Conservation (phyloP, 1,140 invertebrate species). For the Zelostemma sp. region DNA sequence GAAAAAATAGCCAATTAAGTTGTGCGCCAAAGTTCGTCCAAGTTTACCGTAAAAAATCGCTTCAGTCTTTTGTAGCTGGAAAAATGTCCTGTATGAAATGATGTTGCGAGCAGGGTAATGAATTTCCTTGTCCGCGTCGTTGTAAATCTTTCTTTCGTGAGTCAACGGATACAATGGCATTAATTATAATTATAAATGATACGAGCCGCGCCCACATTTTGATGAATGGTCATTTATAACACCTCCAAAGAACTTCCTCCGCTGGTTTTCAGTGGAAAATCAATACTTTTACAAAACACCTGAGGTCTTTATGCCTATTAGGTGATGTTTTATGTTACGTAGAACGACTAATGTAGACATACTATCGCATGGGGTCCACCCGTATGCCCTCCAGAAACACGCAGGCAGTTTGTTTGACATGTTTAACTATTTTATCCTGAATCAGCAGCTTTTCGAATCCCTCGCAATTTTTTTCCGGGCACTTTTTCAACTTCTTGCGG, state of each 20-base stretch:
- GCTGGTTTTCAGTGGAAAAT: constrained; percentile 25
- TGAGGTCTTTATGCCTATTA: constrained; percentile 40
- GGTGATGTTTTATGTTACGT: constrained; percentile 39
- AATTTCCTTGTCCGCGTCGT: too few species aligned
- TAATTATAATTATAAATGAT: constrained; percentile 6
- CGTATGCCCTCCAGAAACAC: too few species aligned
- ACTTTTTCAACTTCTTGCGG: too few species aligned
- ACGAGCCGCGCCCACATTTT: constrained; percentile 23
- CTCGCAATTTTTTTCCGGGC: not conserved
- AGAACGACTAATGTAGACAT: constrained; percentile 31
- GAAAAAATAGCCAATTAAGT: too few species aligned
- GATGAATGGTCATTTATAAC: constrained; percentile 10
- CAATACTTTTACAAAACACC: constrained; percentile 38
- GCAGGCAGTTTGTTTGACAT: constrained; percentile 8
- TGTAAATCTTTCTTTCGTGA: too few species aligned
- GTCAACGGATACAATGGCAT: constrained; percentile 5
- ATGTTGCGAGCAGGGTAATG: too few species aligned
- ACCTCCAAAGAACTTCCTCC: constrained; percentile 24
- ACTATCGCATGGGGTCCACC: constrained; percentile 9
- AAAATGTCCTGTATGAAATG: too few species aligned
- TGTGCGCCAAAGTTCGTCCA: too few species aligned
- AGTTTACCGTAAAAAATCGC: too few species aligned
- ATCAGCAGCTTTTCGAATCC: constrained; percentile 18
- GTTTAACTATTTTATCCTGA: constrained; percentile 5
- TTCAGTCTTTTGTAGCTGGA: too few species aligned